A percentile compares a stretch with the other conserved stretches of the same genome.
phyloP scores from a whole-genome alignment of 2,888 invertebrate genomes.

The Exocentrus adspersus region DNA sequence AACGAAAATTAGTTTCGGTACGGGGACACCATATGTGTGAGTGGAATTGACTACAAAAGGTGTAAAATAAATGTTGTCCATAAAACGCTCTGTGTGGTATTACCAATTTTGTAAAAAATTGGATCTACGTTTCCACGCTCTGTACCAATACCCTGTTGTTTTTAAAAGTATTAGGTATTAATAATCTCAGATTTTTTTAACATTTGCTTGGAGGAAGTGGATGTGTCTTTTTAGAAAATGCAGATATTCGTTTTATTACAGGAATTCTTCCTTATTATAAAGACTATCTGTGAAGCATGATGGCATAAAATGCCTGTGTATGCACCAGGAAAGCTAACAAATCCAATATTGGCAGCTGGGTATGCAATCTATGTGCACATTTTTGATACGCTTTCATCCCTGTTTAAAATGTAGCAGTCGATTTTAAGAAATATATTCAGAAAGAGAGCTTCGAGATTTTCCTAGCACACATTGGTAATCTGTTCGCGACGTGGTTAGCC shows the following conservation, averaged over 20 bases:
- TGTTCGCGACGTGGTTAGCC: constrained; percentile 42
- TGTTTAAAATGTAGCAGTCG: constrained; percentile 30
- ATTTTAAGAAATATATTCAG: constrained; percentile 35
- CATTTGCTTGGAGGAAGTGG: no score
- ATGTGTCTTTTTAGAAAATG: no score
- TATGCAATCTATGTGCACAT: constrained; percentile 9
- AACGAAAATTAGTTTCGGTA: constrained; percentile 19
- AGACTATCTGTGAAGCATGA: no score
- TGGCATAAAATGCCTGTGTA: not conserved
- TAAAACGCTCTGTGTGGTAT: no score
- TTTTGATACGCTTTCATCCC: constrained; percentile 8
- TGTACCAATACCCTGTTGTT: no score
- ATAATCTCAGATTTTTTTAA: no score
- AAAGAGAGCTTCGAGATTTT: constrained; percentile 39
- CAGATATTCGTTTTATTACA: no score
- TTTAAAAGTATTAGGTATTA: no score
- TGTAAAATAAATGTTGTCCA: not conserved
- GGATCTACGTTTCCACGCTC: no score
- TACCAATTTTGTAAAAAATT: no score
- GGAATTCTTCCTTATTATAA: no score
- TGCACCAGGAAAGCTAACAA: not conserved
- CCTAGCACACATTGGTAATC: constrained; percentile 43
- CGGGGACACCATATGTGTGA: not conserved
- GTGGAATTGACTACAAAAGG: not conserved
- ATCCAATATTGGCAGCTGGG: not conserved